Conservation (phyloP, 2,888 invertebrate species). For the Agonopterix arenella region DNA sequence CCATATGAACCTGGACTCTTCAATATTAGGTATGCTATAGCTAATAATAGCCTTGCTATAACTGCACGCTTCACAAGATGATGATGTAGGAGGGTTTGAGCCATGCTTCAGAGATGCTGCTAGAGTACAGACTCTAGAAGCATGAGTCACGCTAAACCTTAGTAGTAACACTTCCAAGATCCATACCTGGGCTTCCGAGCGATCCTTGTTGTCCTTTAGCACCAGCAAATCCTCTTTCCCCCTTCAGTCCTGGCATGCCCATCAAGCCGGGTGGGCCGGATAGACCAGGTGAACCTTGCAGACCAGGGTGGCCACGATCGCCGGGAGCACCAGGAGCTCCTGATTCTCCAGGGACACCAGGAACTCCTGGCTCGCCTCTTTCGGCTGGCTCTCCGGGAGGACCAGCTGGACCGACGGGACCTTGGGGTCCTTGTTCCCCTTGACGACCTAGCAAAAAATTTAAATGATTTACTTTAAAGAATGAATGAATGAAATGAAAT, state of each 20-base stretch:
- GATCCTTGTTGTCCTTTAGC: slow-evolving; percentile 86
- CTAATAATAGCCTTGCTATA: too few relatives aligned
- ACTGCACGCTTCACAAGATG: too few relatives aligned
- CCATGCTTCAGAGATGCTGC: too few relatives aligned
- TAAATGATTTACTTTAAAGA: too few relatives aligned
- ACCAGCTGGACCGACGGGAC: slow-evolving; percentile 84
- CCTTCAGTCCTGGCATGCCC: slow-evolving; percentile 84
- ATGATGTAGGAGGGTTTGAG: too few relatives aligned
- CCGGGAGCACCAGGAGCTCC: slow-evolving; percentile 86
- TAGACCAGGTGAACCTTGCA: slow-evolving; percentile 82
- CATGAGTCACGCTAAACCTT: not conserved
- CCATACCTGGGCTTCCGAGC: slow-evolving; percentile 73
- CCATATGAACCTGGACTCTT: too few relatives aligned
- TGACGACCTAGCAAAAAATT: slow-evolving; percentile 63
- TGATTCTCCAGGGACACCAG: slow-evolving; percentile 82
- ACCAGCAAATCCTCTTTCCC: slow-evolving; percentile 83
- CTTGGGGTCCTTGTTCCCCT: slow-evolving; percentile 87
- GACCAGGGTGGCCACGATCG: slow-evolving; percentile 84
- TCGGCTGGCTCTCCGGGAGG: slow-evolving; percentile 90
- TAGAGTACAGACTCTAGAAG: too few relatives aligned
- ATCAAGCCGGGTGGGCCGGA: slow-evolving; percentile 82
- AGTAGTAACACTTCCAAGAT: not conserved
- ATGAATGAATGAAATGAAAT: too few relatives aligned
- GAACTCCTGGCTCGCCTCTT: slow-evolving; percentile 84
- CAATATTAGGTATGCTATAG: too few relatives aligned